Conservation (phyloP, 2,113 vertebrate genomes). For the Corynorhinus townsendii region DNA sequence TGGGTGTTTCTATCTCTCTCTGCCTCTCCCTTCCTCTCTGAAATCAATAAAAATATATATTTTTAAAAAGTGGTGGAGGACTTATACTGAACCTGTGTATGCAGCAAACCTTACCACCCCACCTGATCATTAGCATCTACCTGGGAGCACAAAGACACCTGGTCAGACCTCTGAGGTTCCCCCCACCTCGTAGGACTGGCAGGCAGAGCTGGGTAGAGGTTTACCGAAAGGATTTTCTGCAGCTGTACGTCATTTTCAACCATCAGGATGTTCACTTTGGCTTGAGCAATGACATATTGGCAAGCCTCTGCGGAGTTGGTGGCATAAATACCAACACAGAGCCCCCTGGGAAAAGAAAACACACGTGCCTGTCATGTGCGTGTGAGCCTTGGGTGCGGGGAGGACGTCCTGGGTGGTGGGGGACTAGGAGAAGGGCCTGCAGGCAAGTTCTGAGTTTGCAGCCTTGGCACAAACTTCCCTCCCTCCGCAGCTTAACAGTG, state of each 20-base stretch:
- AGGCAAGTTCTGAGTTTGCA: background rate
- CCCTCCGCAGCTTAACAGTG: background rate
- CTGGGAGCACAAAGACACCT: too few species aligned
- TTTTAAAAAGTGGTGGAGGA: background rate
- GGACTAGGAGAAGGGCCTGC: background rate
- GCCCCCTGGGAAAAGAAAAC: slow-evolving; percentile 80
- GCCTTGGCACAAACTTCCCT: background rate
- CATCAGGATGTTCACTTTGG: slow-evolving; percentile 87
- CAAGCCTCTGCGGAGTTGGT: slow-evolving; percentile 93
- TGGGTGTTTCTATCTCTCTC: too few species aligned
- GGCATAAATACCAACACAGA: slow-evolving; percentile 94
- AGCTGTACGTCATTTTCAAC: slow-evolving; percentile 93
- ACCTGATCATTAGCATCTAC: background rate
- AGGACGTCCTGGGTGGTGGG: background rate
- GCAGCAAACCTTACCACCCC: too few species aligned
- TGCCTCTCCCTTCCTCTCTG: too few species aligned
- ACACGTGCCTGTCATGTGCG: accelerated
- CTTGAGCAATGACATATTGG: slow-evolving; percentile 87
- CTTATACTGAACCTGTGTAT: accelerated
- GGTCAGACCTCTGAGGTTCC: background rate
- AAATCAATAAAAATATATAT: too few species aligned
- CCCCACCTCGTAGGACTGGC: background rate
- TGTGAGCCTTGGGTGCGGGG: background rate
- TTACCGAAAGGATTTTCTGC: slow-evolving; percentile 93
- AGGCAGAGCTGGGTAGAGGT: background rate